phyloP scores from a whole-genome alignment of 1,140 invertebrate genomes.

The Pseudachorutes palmiensis region DNA sequence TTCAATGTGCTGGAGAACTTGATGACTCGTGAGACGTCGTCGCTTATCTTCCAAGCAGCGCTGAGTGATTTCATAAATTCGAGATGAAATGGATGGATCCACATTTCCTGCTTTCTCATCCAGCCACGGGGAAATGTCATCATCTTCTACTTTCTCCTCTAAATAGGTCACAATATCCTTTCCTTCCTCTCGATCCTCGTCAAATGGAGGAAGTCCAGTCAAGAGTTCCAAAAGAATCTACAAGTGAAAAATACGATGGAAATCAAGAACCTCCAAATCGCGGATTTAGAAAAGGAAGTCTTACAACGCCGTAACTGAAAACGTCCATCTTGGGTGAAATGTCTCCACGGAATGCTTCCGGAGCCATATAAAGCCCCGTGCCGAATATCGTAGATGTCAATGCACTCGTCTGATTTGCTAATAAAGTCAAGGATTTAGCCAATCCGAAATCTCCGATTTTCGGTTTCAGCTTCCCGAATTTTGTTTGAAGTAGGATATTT shows the following conservation, averaged over 20 bases:
- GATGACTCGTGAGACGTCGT: constrained; percentile 40
- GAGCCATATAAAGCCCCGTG: constrained; percentile 66
- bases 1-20: not conserved
- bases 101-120: constrained; percentile 38
- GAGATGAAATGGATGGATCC: constrained; percentile 32
- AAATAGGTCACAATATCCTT: constrained; percentile 47
- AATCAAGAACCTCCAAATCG: not conserved
- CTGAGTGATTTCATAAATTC: constrained; percentile 40
- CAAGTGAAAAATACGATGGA: constrained; percentile 7
- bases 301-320: constrained; percentile 67
- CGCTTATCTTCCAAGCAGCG: constrained; percentile 45
- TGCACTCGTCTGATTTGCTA: constrained; percentile 40
- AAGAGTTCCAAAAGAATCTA: constrained; percentile 57
- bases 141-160: constrained; percentile 39
- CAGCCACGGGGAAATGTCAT: constrained; percentile 37
- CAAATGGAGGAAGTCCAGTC: constrained; percentile 55
- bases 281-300: not conserved
- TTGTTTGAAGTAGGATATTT: constrained; percentile 54
- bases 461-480: constrained; percentile 42
- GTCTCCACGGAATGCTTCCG: constrained; percentile 60
- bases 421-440: constrained; percentile 50
- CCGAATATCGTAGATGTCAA: constrained; percentile 53
- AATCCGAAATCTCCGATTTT: constrained; percentile 65
- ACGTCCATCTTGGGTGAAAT: constrained; percentile 65
- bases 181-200: constrained; percentile 48